Conservation (phyloP, 2,797 vertebrate genomes). For the Acipenser transmontanus region DNA sequence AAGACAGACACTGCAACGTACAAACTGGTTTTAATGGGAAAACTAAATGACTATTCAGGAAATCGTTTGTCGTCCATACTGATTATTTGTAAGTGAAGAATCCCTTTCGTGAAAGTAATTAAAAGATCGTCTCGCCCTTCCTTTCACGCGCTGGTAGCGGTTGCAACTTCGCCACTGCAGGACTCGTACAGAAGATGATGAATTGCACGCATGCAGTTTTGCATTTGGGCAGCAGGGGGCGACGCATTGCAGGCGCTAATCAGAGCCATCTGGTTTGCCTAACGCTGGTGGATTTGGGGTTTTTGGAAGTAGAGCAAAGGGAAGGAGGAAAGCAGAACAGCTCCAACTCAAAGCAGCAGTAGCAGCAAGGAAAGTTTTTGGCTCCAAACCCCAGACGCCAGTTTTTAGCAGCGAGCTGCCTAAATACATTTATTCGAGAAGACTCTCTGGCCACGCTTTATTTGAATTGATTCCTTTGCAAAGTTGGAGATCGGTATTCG, state of each 20-base stretch:
- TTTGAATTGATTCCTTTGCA: constrained; percentile 10
- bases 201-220: constrained; percentile 16
- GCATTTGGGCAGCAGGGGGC: constrained; percentile 46
- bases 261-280: constrained; percentile 46
- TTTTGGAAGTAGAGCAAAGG: constrained; percentile 33
- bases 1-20: too few relatives aligned
- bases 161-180: too few relatives aligned
- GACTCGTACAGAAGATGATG: too few relatives aligned
- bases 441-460: constrained; percentile 1
- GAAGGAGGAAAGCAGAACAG: constrained; percentile 26
- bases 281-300: constrained; percentile 14
- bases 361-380: constrained; percentile 23
- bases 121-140: too few relatives aligned
- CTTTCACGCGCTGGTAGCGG: too few relatives aligned
- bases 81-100: too few relatives aligned
- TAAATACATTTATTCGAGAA: neutral
- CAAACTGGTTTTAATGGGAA: too few relatives aligned
- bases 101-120: too few relatives aligned
- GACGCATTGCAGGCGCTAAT: constrained; percentile 33
- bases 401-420: neutral
- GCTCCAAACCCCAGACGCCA: constrained; percentile 15
- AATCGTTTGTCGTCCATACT: too few relatives aligned
- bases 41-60: too few relatives aligned
- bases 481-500: constrained; percentile 21
- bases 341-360: constrained; percentile 30